Base-by-base conservation (phyloP, 1,140 invertebrate genomes). In the Pseudomyrmex dendroicus region DNA sequence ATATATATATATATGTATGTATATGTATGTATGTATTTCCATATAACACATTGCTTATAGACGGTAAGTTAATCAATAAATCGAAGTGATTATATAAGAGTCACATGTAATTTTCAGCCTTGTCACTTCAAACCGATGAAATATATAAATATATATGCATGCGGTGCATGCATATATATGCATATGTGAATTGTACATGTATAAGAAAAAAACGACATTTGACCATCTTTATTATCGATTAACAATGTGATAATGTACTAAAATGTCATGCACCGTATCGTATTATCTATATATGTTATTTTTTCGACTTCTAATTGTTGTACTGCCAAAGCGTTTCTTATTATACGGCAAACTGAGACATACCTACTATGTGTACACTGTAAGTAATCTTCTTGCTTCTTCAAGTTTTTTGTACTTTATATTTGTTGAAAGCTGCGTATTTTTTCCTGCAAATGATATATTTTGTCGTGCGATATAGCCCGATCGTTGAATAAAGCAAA, bases 241-340 rank as follows among this genome's bases (percentile, higher is more conserved):
- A 87, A 67, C n/a, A 66, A 85, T 85, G 85, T 87, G 73, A 85
- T 88, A 86, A 86, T 84, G 56, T 82, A 88, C 15, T 72, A 59
- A 87, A 88, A 52, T 66, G 22, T 68, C 73, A 73, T 59, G 85
- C 48, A 62, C 68, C 59, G 46, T 87, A 35, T 35, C 56, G 72
- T 76, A 61, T 85, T 76, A 56, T 87, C 72, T 83, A 68, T 78
- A 46, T 78, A 78, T 72, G 57, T 89, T 89, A 83, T 44, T 83
- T 88, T 88, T 88, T 72, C 48, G 48, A 85, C 25, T 88, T 84
- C 50, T 80, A 56, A 86, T 89, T 84, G 84, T 89, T 88, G 84
- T 89, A 89, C 86, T 89, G 86, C 86, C 86, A 89, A 89, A 88
- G 76, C 66, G 74, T 88, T 63, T 84, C 73, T 88, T 88, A 84